Base-by-base conservation (phyloP, 2,113 vertebrate genomes). In the Blennius ocellaris region DNA sequence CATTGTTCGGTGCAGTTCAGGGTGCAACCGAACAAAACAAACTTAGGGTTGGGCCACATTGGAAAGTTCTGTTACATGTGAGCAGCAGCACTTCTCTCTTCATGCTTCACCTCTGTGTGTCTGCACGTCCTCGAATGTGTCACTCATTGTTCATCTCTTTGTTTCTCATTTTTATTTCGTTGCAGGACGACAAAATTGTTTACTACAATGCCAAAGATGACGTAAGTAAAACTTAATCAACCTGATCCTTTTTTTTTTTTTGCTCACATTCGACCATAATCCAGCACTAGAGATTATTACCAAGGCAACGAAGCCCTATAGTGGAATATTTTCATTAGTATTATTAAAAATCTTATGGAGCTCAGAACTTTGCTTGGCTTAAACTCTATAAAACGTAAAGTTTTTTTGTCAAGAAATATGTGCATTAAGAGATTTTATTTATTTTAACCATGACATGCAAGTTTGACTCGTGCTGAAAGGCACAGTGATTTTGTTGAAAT, bases 131-230 rank as follows among this genome's bases (percentile, higher is more conserved):
- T 30, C 21, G 21, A 30, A 30, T 30, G 21, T 30, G 21, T 30
- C 21, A 30, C 21, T 30, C 21, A 30, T 30, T 47, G 2, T 39
- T 62, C 0, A 36, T 76, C 11, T 60, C 38, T 55, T 56, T 16
- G 3, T 53, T 82, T 43, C 71, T n/a, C 78, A 12, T 76, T 36
- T 47, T 15, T 5, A 41, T 74, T 64, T 62, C 86, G 80, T 57
- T 69, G n/a, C 87, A 99, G 97, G 87, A 85, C 3, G 93, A 96
- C 58, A 94, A 96, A 68, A 93, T 96, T 17, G 80, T 93, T 76
- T 98, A 99, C 92, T 99, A 96, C 91, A 97, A 97, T 77, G 95
- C 96, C 87, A 99, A 99, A 91, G 96, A 97, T 11, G 92, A 95
- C n/a, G 95, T 97, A 60, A 96, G 95, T 87, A 89, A 17, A 73